Percentiles rank a stretch among this genome's conserved stretches.
phyloP scores from a whole-genome alignment of 2,113 vertebrate genomes.

The Oncorhynchus tshawytscha region DNA sequence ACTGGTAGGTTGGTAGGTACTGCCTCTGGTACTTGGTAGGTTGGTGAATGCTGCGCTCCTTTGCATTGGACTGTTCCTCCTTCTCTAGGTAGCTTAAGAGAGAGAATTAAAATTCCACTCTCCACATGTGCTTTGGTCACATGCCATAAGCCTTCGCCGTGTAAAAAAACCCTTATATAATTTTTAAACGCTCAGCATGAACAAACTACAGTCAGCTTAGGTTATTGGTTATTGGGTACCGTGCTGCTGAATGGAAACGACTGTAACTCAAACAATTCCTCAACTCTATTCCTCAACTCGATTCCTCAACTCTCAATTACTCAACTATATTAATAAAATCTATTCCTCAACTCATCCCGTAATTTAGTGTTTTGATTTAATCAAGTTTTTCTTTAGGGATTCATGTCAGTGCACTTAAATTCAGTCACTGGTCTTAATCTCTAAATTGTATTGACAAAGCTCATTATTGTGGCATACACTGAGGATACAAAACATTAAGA shows the following conservation, averaged over 20 bases:
- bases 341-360: background rate
- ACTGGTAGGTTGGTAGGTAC: too few species aligned
- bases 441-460: background rate
- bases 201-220: background rate
- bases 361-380: background rate
- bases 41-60: background rate
- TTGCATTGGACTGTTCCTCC: background rate
- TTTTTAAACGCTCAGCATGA: background rate
- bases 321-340: too few species aligned
- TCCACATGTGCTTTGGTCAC: slow-evolving; percentile 13
- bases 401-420: background rate
- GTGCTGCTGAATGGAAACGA: too few species aligned
- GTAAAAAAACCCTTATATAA: slow-evolving; percentile 6
- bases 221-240: slow-evolving; percentile 1
- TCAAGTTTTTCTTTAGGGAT: background rate
- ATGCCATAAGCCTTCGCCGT: slow-evolving; percentile 8
- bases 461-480: too few species aligned
- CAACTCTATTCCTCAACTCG: too few species aligned
- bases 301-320: background rate
- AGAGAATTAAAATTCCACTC: slow-evolving; percentile 25
- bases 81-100: background rate
- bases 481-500: too few species aligned
- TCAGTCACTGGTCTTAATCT: background rate
- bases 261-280: too few species aligned
- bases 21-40: background rate